phyloP scores from a whole-genome alignment of 2,113 vertebrate species.

The Crotalus tigris region DNA sequence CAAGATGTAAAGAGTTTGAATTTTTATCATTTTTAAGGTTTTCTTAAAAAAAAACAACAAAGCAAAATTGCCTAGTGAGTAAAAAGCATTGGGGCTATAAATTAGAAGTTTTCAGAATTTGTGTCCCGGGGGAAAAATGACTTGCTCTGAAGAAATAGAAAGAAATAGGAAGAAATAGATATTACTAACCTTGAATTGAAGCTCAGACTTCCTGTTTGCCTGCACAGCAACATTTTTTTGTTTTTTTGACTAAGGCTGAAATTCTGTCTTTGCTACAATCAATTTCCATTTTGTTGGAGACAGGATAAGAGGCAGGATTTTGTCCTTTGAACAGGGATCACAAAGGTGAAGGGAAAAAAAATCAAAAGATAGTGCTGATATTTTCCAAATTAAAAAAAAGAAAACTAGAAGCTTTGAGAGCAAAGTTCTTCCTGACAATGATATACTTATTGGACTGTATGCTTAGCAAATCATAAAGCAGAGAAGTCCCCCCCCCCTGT shows the following conservation, averaged over 20 bases:
- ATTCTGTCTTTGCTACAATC: background rate
- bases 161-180: constrained; percentile 9
- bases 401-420: background rate
- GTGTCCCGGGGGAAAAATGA: background rate
- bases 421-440: constrained; percentile 27
- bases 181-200: background rate
- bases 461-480: constrained; percentile 7
- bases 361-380: background rate
- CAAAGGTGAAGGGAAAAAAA: constrained; percentile 17
- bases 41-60: background rate
- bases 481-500: constrained; percentile 17
- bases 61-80: background rate
- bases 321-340: constrained; percentile 3
- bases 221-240: background rate
- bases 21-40: background rate
- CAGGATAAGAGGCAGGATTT: background rate
- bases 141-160: background rate
- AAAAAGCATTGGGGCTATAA: constrained; percentile 8
- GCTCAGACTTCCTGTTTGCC: background rate
- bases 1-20: background rate
- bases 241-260: background rate
- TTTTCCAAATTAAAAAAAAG: constrained; percentile 21
- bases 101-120: constrained; percentile 17
- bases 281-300: constrained; percentile 19
- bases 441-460: constrained; percentile 1